phyloP scores from a whole-genome alignment of 2,888 invertebrate genomes.

The Gymnocheta viridis region DNA sequence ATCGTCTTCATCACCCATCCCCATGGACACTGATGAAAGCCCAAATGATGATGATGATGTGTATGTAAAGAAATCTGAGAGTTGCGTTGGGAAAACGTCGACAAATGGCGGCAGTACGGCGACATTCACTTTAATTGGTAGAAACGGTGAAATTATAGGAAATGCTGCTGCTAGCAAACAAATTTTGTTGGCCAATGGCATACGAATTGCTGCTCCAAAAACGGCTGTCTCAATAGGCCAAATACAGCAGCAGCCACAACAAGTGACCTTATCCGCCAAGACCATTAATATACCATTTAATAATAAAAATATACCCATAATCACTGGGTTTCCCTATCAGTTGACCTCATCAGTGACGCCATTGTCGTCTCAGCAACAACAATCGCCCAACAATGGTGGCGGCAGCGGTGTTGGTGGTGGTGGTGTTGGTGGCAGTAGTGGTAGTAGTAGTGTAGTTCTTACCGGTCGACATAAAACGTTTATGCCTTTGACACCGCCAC shows the following conservation, averaged over 20 bases:
- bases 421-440: not conserved
- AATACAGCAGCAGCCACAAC: constrained; percentile 49
- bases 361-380: constrained; percentile 42
- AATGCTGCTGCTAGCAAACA: constrained; percentile 70
- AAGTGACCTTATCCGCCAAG: constrained; percentile 67
- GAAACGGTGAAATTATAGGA: constrained; percentile 59
- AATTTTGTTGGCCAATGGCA: constrained; percentile 72
- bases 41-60: constrained; percentile 14
- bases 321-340: constrained; percentile 56
- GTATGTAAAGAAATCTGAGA: constrained; percentile 21
- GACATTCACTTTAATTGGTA: constrained; percentile 59
- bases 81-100: not conserved
- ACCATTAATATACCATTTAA: constrained; percentile 65
- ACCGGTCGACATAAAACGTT: constrained; percentile 74
- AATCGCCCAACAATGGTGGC: not conserved
- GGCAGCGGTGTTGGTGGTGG: not conserved
- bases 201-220: constrained; percentile 73
- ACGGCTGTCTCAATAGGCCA: constrained; percentile 66
- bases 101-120: constrained; percentile 5
- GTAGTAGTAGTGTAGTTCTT: constrained; percentile 43
- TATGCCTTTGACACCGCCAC: constrained; percentile 80
- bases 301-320: constrained; percentile 53
- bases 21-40: constrained; percentile 44
- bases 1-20: constrained; percentile 57
- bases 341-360: constrained; percentile 27